Percentiles rank a stretch among this genome's conserved stretches.
Conservation (phyloP, 2,797 vertebrate genomes). For the Acanthopagrus latus region DNA sequence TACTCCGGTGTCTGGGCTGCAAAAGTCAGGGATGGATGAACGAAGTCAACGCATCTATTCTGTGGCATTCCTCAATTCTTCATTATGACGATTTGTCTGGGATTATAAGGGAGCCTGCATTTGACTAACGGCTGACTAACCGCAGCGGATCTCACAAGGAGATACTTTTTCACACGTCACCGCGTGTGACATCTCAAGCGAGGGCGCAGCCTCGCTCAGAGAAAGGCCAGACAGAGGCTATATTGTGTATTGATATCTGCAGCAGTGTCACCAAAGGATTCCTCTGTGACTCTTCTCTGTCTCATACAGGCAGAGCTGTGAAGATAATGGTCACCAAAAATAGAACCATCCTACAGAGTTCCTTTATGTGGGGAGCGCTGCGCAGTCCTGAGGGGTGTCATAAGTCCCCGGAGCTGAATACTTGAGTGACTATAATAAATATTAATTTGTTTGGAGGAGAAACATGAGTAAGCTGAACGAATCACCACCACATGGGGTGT, state of each 20-base stretch:
- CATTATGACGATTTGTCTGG: neutral
- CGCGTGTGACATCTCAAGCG: constrained; percentile 16
- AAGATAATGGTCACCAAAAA: constrained; percentile 76
- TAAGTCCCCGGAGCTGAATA: constrained; percentile 53
- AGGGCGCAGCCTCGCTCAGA: constrained; percentile 41
- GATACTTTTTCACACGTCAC: constrained; percentile 26
- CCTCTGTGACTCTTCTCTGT: constrained; percentile 62
- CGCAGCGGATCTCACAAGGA: constrained; percentile 22
- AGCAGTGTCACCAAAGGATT: constrained; percentile 58
- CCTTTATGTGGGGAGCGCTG: constrained; percentile 62
- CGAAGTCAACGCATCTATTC: neutral
- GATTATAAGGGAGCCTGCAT: neutral
- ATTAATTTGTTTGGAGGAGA: constrained; percentile 76
- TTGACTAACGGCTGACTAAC: constrained; percentile 8
- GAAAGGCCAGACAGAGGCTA: constrained; percentile 61
- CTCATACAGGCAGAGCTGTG: constrained; percentile 63
- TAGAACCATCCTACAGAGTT: constrained; percentile 68
- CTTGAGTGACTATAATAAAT: constrained; percentile 73
- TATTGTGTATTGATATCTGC: constrained; percentile 71
- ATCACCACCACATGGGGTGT: constrained; percentile 72
- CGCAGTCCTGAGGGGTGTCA: constrained; percentile 43
- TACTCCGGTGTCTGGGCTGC: too few relatives aligned
- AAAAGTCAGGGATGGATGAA: neutral
- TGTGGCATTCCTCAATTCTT: neutral
- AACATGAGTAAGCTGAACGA: constrained; percentile 76